phyloP scores from a whole-genome alignment of 1,140 invertebrate genomes.

The Nixonia krombeini region DNA sequence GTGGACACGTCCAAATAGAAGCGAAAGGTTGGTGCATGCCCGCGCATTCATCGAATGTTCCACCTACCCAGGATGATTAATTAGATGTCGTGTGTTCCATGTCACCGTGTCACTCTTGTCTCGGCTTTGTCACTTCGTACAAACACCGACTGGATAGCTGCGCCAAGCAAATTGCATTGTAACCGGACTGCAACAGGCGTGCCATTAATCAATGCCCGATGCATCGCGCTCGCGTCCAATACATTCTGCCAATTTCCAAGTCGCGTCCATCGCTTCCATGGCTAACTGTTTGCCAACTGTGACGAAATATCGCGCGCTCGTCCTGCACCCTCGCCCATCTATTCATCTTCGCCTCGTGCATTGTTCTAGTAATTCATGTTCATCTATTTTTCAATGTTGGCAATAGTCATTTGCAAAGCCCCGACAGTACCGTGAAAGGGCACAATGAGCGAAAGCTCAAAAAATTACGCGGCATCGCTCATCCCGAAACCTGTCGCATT shows the following conservation, averaged over 20 bases:
- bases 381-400: conserved; percentile 27
- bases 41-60: conserved; percentile 61
- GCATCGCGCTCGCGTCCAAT: conserved; percentile 57
- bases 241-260: conserved; percentile 67
- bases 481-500: conserved; percentile 15
- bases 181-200: conserved; percentile 71
- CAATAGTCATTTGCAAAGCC: conserved; percentile 32
- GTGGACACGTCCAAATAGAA: conserved; percentile 39
- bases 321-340: conserved; percentile 6
- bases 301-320: conserved; percentile 29
- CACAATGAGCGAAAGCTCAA: conserved; percentile 6
- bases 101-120: conserved; percentile 71
- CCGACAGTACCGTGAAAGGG: background rate
- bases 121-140: conserved; percentile 70
- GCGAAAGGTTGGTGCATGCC: conserved; percentile 57
- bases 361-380: conserved; percentile 5
- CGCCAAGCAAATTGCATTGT: conserved; percentile 71
- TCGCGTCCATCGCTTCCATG: conserved; percentile 31
- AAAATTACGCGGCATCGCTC: conserved; percentile 26
- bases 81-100: conserved; percentile 70
- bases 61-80: conserved; percentile 69
- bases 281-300: conserved; percentile 26
- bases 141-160: conserved; percentile 55
- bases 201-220: conserved; percentile 71
- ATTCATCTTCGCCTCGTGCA: conserved; percentile 21